Evolutionary conservation across 2,113 vertebrate genomes (phyloP).

Genomic region (Lamprologus sp.): DNA sequence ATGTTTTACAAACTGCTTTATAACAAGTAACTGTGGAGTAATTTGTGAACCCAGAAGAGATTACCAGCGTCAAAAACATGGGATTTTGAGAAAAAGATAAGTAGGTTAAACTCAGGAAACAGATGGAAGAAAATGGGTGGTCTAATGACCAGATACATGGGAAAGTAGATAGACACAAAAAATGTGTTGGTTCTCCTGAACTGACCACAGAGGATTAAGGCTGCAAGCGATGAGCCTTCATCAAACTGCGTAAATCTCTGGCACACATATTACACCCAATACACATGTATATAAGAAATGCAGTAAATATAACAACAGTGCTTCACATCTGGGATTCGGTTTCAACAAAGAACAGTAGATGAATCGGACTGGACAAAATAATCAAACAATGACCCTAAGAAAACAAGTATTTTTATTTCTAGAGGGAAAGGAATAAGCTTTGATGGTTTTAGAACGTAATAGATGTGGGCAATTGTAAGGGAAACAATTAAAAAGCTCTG

Average conservation of each 20-base stretch:
- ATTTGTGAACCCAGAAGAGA: not conserved
- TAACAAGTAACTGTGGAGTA: not conserved
- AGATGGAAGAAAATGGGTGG: not conserved
- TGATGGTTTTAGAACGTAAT: not conserved
- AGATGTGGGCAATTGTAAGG: accelerated
- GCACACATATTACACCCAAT: not conserved
- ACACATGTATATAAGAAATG: not conserved
- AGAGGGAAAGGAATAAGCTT: accelerated
- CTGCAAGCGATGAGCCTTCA: not conserved
- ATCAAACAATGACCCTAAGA: not conserved
- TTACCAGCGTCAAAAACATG: not conserved
- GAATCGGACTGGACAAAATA: not conserved
- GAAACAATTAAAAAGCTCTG: not conserved
- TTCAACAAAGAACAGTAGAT: not conserved
- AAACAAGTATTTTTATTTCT: not conserved
- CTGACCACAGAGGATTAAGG: not conserved
- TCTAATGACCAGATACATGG: not conserved
- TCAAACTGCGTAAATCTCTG: constrained; percentile 16
- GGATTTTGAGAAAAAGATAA: not conserved
- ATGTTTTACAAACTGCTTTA: not conserved
- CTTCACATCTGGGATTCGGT: not conserved
- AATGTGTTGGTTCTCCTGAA: not conserved
- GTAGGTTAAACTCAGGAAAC: not conserved
- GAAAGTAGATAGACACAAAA: not conserved
- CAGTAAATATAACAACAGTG: not conserved